phyloP scores from a whole-genome alignment of 2,797 vertebrate genomes.

The Notoglanidium macrostoma region DNA sequence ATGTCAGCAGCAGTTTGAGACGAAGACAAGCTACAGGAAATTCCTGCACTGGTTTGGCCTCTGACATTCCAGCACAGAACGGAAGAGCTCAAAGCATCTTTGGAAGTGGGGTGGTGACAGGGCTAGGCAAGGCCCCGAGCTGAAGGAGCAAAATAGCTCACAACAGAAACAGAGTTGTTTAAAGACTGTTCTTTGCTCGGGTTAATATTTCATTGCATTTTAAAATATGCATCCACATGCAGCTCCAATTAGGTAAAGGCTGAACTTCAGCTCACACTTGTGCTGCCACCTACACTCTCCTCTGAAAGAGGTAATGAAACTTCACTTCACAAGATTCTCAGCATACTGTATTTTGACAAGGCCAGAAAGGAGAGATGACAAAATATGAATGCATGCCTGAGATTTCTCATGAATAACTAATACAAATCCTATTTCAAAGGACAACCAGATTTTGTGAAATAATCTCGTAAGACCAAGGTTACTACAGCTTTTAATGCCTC shows the following conservation, averaged over 20 bases:
- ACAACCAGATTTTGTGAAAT: conserved; percentile 50
- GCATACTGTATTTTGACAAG: conserved; percentile 23
- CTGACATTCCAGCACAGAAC: conserved; percentile 36
- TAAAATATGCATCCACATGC: neutral
- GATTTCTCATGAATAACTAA: conserved; percentile 48
- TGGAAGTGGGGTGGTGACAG: conserved; percentile 24
- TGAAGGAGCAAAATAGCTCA: conserved; percentile 35
- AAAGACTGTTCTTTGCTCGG: conserved; percentile 12
- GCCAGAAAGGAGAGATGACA: conserved; percentile 25
- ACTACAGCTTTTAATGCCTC: conserved; percentile 51
- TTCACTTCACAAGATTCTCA: neutral
- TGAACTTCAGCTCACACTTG: neutral
- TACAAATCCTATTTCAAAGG: conserved; percentile 52
- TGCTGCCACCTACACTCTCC: neutral
- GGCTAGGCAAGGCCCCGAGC: conserved; percentile 9
- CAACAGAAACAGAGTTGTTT: conserved; percentile 8
- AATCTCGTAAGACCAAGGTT: conserved; percentile 54
- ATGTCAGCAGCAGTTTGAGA: conserved; percentile 38
- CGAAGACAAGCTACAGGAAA: conserved; percentile 39
- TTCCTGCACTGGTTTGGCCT: conserved; percentile 41
- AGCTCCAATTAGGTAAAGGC: conserved; percentile 4
- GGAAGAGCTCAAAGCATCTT: conserved; percentile 41
- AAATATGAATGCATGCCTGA: conserved; percentile 29
- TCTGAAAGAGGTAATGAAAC: conserved; percentile 17
- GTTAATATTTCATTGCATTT: conserved; percentile 22